Evolutionary conservation across 2,113 vertebrate genomes (phyloP), one percentile per base, ranked within the genome.

Genomic region (Morone chrysops): DNA sequence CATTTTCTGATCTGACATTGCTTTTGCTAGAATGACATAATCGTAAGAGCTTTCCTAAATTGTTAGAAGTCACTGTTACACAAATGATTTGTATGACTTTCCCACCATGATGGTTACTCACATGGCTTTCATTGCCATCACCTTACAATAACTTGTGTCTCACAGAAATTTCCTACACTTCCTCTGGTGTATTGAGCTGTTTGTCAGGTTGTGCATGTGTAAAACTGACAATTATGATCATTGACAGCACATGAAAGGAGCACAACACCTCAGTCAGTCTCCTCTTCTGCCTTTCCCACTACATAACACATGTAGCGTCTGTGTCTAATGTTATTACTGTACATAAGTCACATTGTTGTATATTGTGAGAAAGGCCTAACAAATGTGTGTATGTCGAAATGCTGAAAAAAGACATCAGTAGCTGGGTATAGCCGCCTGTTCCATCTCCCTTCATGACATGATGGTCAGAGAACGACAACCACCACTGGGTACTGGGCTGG

Each of bases 381-480:
- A 60, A 13, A 57, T 54, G 16, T 43, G 10, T 60, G 22, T 22
- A n/a, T 54, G 48, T 38, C 43, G 41, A 41, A 57, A 48, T 20
- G 14, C 14, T 57, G 43, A 56, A 5, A 41, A 53, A 57, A 69
- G 18, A 66, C 31, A 66, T 76, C 3, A 65, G 20, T n/a, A 18
- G 53, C 67, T 60, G 14, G 3, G 13, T 66, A 53, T 68, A 53
- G 60, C 43, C 47, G n/a, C 40, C 40, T 51, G 47, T 67, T 80
- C 50, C 70, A 61, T 54, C 68, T 63, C 47, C 47, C 50, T 74
- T 50, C 31, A 48, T 80, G 43, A 70, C 50, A 70, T 13, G 25
- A 72, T 77, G 77, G 77, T 80, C 73, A 50, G 48, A 70, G 51
- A 71, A 63, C 0, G 9, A 70, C 68, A 81, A 67, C 77, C 76